Percentiles rank a stretch among this genome's conserved stretches.
These are phyloP conservation scores for Brenthis hecate DNA, from an alignment of 2,888 invertebrate genomes.

Conservation along the genomic window DNA sequence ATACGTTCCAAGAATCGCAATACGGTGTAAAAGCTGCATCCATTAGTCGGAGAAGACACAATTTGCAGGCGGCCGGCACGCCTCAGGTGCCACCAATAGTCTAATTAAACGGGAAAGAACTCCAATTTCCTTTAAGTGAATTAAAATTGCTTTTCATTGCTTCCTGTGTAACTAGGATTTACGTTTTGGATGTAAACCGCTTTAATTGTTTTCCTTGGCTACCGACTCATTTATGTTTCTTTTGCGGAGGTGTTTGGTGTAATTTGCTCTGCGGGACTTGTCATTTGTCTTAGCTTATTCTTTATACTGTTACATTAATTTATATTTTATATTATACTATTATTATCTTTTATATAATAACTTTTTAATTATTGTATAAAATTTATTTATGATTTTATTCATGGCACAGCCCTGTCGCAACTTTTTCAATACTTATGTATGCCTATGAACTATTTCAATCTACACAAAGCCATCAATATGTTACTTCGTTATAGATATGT, in stretches of 20 bases:
- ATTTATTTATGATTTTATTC: no score
- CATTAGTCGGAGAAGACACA: constrained; percentile 60
- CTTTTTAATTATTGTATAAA: no score
- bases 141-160: constrained; percentile 53
- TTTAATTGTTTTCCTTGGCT: constrained; percentile 41
- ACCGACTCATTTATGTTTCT: constrained; percentile 38
- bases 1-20: constrained; percentile 19
- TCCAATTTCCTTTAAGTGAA: constrained; percentile 58
- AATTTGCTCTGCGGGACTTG: constrained; percentile 32
- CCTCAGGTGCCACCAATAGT: constrained; percentile 71
- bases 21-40: constrained; percentile 45
- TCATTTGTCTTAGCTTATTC: constrained; percentile 20
- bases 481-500: no score
- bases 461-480: no score
- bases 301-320: background rate
- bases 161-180: constrained; percentile 46
- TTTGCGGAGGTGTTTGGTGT: constrained; percentile 34
- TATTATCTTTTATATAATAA: background rate
- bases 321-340: background rate
- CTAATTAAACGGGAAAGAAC: constrained; percentile 71
- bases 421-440: no score
- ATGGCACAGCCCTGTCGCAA: no score
- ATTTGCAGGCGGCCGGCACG: constrained; percentile 54
- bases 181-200: constrained; percentile 41
- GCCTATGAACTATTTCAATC: no score